Conservation (phyloP, 2,888 invertebrate genomes). For the Danaus chrysippus region DNA sequence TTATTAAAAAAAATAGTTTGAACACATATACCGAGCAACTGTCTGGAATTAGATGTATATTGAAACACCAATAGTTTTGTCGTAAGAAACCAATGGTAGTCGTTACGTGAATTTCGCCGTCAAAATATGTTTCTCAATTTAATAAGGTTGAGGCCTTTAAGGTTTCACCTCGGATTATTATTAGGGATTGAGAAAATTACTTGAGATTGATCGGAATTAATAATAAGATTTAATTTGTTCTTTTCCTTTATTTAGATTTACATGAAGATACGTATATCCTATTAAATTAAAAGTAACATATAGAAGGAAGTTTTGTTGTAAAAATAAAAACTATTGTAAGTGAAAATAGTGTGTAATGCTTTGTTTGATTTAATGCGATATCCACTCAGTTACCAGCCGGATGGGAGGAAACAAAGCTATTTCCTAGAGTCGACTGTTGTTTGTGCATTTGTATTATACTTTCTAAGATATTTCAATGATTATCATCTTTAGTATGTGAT, state of each 20-base stretch:
- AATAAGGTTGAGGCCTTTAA: conserved; percentile 50
- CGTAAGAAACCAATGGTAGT: conserved; percentile 25
- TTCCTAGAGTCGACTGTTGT: conserved; percentile 51
- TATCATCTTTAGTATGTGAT: too few relatives aligned
- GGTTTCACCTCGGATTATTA: not conserved
- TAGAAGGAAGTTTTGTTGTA: too few relatives aligned
- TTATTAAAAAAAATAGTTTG: too few relatives aligned
- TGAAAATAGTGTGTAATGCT: not conserved
- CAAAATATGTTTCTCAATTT: conserved; percentile 45
- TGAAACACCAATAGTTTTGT: not conserved
- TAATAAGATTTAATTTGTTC: not conserved
- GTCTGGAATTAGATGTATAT: too few relatives aligned
- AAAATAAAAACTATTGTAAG: not conserved
- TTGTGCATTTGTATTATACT: conserved; percentile 14
- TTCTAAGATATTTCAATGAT: not conserved
- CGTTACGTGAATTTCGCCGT: conserved; percentile 23
- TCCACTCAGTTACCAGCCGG: conserved; percentile 62
- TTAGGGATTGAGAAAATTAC: not conserved
- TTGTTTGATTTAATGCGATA: conserved; percentile 50
- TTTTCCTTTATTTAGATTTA: not conserved
- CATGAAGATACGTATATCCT: not conserved
- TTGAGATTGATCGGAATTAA: not conserved
- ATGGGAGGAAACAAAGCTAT: conserved; percentile 71
- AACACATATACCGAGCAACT: too few relatives aligned
- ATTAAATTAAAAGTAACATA: too few relatives aligned